phyloP scores from a whole-genome alignment of 1,140 invertebrate genomes.

The Sweltsa coloradensis region DNA sequence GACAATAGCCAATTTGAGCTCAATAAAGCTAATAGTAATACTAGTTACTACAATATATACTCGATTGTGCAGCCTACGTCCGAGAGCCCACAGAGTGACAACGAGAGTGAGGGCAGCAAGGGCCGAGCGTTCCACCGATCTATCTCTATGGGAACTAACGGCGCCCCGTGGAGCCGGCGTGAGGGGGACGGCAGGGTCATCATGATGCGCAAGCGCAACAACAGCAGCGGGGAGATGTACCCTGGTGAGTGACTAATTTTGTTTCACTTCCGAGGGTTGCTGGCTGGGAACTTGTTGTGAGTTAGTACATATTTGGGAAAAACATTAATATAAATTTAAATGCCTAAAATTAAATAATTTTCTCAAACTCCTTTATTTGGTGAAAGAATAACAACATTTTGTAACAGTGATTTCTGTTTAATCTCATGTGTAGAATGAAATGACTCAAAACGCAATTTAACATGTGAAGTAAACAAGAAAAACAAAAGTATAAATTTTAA shows the following conservation, averaged over 20 bases:
- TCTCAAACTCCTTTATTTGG: no score
- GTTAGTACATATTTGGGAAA: no score
- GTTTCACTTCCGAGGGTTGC: no score
- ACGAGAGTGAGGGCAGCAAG: slow-evolving; percentile 38
- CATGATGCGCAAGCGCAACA: slow-evolving; percentile 53
- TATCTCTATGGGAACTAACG: slow-evolving; percentile 49
- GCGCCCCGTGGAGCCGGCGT: slow-evolving; percentile 40
- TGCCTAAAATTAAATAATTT: no score
- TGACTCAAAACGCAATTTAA: no score
- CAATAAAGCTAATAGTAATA: slow-evolving; percentile 1
- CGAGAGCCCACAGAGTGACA: slow-evolving; percentile 39
- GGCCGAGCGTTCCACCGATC: slow-evolving; percentile 50
- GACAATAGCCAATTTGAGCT: not conserved
- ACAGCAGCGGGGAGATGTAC: slow-evolving; percentile 51
- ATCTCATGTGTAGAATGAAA: no score
- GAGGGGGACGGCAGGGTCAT: slow-evolving; percentile 45
- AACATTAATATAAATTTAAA: no score
- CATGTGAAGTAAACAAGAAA: no score
- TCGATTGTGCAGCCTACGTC: slow-evolving; percentile 37
- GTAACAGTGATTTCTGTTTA: no score
- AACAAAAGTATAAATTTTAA: no score
- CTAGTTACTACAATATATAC: not conserved
- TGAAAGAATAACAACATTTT: no score
- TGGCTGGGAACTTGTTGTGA: no score
- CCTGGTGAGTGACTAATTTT: slow-evolving; percentile 31